Percentiles rank a stretch among this genome's conserved stretches.
phyloP scores from a whole-genome alignment of 1,140 invertebrate genomes.

The Halictus rubicundus region DNA sequence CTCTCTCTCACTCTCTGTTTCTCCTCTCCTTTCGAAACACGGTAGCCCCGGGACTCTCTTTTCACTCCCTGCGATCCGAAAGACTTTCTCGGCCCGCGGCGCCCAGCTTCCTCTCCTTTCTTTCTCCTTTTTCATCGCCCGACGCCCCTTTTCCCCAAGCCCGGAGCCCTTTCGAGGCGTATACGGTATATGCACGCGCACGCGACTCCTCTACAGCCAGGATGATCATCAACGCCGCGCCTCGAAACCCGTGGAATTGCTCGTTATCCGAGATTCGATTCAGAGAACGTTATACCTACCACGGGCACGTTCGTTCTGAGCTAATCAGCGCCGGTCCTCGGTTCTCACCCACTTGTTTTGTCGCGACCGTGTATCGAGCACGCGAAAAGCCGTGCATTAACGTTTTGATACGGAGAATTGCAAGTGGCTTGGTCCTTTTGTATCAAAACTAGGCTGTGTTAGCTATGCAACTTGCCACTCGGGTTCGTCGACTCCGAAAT shows the following conservation, averaged over 20 bases:
- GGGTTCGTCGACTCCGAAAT: too few species aligned
- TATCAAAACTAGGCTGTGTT: too few species aligned
- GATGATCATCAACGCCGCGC: neutral
- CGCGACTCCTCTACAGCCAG: neutral
- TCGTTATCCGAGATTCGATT: neutral
- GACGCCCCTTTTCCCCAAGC: conserved; percentile 11
- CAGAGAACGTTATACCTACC: neutral
- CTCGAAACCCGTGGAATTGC: neutral
- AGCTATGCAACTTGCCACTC: too few species aligned
- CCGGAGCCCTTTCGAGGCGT: conserved; percentile 10
- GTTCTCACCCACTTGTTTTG: too few species aligned
- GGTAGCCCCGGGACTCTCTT: conserved; percentile 13
- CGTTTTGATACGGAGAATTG: too few species aligned
- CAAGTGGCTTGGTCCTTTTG: too few species aligned
- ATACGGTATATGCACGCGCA: neutral
- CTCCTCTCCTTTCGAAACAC: conserved; percentile 7
- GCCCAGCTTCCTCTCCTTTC: conserved; percentile 14
- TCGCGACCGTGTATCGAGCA: too few species aligned
- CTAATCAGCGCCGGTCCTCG: neutral
- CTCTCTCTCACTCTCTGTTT: too few species aligned
- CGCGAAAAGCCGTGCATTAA: too few species aligned
- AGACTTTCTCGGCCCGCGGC: conserved; percentile 31
- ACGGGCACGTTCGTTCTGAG: neutral
- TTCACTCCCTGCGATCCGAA: conserved; percentile 12
- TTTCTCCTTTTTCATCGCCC: conserved; percentile 42